Conservation (phyloP, 2,888 invertebrate genomes). For the Caenorhabditis sp. region DNA sequence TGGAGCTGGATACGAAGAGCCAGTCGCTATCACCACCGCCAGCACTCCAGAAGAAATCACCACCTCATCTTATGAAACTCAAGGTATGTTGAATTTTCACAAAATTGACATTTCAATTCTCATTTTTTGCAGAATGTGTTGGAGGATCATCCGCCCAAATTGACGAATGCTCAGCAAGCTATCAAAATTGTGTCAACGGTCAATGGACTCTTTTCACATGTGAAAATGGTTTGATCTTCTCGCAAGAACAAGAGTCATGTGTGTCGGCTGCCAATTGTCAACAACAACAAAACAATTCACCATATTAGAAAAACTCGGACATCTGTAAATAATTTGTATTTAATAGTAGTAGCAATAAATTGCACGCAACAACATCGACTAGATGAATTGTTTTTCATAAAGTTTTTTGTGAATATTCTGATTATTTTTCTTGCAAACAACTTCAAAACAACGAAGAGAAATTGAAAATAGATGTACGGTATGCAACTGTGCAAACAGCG, state of each 20-base stretch:
- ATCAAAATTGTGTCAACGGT: constrained; percentile 25
- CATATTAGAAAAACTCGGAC: background rate
- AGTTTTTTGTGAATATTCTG: background rate
- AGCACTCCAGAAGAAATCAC: constrained; percentile 16
- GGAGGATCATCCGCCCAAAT: constrained; percentile 14
- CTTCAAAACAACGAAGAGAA: no score
- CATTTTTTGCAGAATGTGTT: constrained; percentile 7
- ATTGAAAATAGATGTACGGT: no score
- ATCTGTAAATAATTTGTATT: background rate
- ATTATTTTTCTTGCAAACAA: no score
- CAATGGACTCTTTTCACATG: constrained; percentile 17
- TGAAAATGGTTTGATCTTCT: constrained; percentile 23
- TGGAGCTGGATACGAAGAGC: constrained; percentile 4
- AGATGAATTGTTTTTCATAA: background rate
- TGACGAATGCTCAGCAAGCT: constrained; percentile 20
- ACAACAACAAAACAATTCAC: background rate
- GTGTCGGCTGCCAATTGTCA: constrained; percentile 9
- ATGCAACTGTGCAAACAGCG: no score
- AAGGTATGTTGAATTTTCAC: no score
- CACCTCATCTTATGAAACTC: background rate
- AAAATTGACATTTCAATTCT: no score
- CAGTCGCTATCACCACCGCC: constrained; percentile 5
- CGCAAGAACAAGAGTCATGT: constrained; percentile 13
- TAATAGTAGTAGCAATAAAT: background rate
- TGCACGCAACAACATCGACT: background rate